Percentiles rank a stretch among this genome's conserved stretches.
phyloP scores from a whole-genome alignment of 2,113 vertebrate species.

The Mesembrinibis cayennensis region DNA sequence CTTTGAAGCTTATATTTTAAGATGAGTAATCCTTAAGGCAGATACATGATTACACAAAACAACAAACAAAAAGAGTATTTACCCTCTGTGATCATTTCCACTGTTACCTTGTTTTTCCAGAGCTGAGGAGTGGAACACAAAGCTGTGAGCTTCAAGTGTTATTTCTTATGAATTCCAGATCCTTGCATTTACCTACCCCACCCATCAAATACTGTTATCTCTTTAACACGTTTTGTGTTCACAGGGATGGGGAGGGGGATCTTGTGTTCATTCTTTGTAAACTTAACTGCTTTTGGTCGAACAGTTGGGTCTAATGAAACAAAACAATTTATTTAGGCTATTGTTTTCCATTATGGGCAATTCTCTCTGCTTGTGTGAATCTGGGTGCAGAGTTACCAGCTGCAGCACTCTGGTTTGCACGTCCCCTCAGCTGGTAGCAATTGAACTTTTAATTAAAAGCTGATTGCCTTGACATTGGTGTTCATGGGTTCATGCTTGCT shows the following conservation, averaged over 20 bases:
- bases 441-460: not conserved
- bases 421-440: not conserved
- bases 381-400: not conserved
- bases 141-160: not conserved
- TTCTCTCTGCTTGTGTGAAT: not conserved
- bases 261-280: not conserved
- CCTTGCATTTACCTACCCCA: not conserved
- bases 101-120: not conserved
- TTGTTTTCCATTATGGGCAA: not conserved
- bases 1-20: not conserved
- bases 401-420: not conserved
- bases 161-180: not conserved
- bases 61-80: not conserved
- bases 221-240: fast-evolving
- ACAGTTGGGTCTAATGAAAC: not conserved
- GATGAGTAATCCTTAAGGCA: not conserved
- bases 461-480: not conserved
- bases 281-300: not conserved
- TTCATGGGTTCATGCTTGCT: not conserved
- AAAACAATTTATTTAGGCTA: not conserved
- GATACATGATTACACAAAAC: not conserved
- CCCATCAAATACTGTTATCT: not conserved
- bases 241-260: not conserved
- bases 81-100: not conserved
- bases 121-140: not conserved